Base-by-base conservation (phyloP, 2,113 vertebrate genomes). In the Perca flavescens region DNA sequence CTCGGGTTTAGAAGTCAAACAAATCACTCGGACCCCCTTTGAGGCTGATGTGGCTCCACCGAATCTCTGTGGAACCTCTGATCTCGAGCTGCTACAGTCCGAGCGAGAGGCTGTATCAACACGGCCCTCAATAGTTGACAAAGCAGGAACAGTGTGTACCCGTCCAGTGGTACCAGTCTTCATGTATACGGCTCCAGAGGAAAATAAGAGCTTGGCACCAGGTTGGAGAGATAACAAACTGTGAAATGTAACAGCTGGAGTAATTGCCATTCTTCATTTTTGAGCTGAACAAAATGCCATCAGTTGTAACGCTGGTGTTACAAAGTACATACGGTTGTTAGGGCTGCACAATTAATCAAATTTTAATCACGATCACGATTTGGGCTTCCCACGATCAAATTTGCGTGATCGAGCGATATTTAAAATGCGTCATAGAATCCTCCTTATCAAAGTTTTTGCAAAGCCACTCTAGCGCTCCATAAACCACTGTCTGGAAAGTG, bases 71-170 rank as follows among this genome's bases (percentile, higher is more conserved):
- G 43, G 69, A 5, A 84, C 78, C 73, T 87, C 69, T 77, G 77
- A 66, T 66, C 73, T 79, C 49, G 8, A 66, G 60, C 75, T 76
- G 63, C 46, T 71, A 1, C 71, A 71, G 66, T 6, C 49, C 2
- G 47, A 83, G 34, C 7, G 25, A 78, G 72, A 63, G 52, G 52
- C 62, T 54, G 62, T 52, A 77, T 80, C 81, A 61, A 76, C 56
- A 43, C 19, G 1, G 8, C 22, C 61, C 43, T 34, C 40, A 15
- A 46, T 49, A 8, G 25, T 34, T 47, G 66, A 86, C 60, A 77
- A 82, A 78, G 79, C 68, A 80, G 79, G 87, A 90, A 91, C 80
- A 86, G 80, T 56, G 34, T 85, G 90, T 91, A 9, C 89, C 85
- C 28, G 43, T 64, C 62, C 62, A 22, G 74, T 34, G 21, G 60